These are phyloP conservation scores for Dinothrombium tinctorium DNA, from an alignment of 1,140 invertebrate genomes.

Conservation along the genomic window DNA sequence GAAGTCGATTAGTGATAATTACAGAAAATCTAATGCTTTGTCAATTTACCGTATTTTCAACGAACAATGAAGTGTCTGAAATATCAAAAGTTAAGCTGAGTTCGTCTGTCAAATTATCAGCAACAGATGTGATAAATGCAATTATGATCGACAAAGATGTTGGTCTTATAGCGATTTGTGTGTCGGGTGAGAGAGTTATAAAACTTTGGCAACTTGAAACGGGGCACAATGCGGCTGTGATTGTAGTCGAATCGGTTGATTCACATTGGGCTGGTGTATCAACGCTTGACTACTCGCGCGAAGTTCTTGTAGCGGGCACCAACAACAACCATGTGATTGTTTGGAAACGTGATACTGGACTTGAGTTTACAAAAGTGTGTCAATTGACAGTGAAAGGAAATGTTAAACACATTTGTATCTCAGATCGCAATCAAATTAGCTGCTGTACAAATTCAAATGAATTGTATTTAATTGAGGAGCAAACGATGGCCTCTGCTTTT, in stretches of 20 bases:
- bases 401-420: constrained; percentile 22
- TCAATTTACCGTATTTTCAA: constrained; percentile 33
- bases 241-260: constrained; percentile 8
- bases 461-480: constrained; percentile 60
- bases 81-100: constrained; percentile 55
- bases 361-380: constrained; percentile 17
- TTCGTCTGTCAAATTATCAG: constrained; percentile 20
- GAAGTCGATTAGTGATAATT: constrained; percentile 47
- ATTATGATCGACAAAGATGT: constrained; percentile 4
- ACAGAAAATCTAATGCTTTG: constrained; percentile 47
- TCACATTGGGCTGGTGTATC: constrained; percentile 8
- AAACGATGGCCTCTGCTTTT: constrained; percentile 48
- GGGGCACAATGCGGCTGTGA: constrained; percentile 58
- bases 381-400: constrained; percentile 2
- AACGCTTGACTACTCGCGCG: constrained; percentile 17
- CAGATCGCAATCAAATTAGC: constrained; percentile 28
- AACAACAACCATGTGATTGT: constrained; percentile 67
- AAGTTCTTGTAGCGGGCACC: constrained; percentile 58
- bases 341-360: constrained; percentile 38
- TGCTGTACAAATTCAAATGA: constrained; percentile 62
- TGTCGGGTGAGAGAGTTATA: constrained; percentile 28
- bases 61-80: constrained; percentile 43
- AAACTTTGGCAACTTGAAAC: constrained; percentile 80
- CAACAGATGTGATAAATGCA: not conserved
- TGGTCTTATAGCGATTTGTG: constrained; percentile 5